Base-by-base conservation (phyloP, 2,888 invertebrate species). In the Balanococcus diminutus region DNA sequence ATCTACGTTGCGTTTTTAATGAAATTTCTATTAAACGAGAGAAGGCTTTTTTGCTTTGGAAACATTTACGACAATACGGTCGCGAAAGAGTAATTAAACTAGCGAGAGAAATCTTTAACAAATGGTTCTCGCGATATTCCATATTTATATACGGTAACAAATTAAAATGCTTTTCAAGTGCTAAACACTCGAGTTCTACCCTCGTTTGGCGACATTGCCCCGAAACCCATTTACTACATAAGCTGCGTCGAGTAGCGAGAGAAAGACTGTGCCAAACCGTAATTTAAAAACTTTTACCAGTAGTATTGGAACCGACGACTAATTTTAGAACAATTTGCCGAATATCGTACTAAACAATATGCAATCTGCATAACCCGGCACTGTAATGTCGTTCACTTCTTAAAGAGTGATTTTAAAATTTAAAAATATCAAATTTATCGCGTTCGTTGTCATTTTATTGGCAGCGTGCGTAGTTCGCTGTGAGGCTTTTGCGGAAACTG, bases 151-250 rank as follows among this genome's bases (percentile, higher is more conserved):
- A 67, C 28, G 61, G 61, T 28, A 28, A 67, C 61, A 11, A 67
- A 67, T 67, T 67, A 67, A 51, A 51, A 67, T 67, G 61, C 28
- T 67, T 67, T 28, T 25, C 25, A 3, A 67, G 61, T 67, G 61
- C 61, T 22, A 67, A 67, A 67, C 61, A 67, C 61, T 67, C 61
- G 61, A 67, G 61, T 22, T n/a, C n/a, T 25, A 67, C 61, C 61
- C 61, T 67, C 61, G 61, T 67, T 67, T 67, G 61, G 61, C 61
- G 61, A 67, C 61, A 67, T 67, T 67, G 28, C 61, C 61, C 61
- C 28, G 25, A 25, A 67, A 67, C 61, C n/a, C 61, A 67, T 67
- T 51, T 51, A 51, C 51, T 51, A 3, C 3, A 9, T 9, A 19
- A 51, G n/a, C 19, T 51, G 51, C 51, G 51, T 51, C 28, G 28